A percentile compares a stretch with the other conserved stretches of the same genome.
phyloP scores from a whole-genome alignment of 2,113 vertebrate species.

The Lutjanus erythropterus region DNA sequence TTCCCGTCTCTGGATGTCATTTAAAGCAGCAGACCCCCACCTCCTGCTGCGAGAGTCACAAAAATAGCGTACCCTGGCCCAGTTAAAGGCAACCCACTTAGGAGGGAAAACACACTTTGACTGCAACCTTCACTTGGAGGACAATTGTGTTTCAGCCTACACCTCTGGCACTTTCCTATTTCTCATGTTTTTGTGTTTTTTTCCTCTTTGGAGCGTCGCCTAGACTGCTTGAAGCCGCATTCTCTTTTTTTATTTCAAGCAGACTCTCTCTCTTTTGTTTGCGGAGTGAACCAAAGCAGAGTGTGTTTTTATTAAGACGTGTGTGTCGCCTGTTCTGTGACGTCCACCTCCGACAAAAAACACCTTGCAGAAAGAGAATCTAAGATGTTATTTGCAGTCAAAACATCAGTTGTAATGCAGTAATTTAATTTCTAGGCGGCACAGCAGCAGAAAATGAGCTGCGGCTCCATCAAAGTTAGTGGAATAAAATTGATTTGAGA shows the following conservation, averaged over 20 bases:
- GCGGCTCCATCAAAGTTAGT: neutral
- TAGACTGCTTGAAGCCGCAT: slow-evolving; percentile 3
- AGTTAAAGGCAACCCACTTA: slow-evolving; percentile 71
- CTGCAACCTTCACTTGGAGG: slow-evolving; percentile 65
- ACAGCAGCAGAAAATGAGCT: neutral
- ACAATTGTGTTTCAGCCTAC: neutral
- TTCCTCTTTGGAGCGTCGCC: neutral
- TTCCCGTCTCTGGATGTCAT: slow-evolving; percentile 17
- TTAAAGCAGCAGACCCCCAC: slow-evolving; percentile 36
- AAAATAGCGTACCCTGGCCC: slow-evolving; percentile 74
- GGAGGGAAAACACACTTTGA: slow-evolving; percentile 43
- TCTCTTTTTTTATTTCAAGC: neutral
- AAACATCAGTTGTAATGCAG: neutral
- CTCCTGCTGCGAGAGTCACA: slow-evolving; percentile 35
- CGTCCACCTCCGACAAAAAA: neutral
- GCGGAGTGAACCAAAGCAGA: slow-evolving; percentile 14
- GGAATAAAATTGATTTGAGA: neutral
- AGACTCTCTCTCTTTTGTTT: neutral
- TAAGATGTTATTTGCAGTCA: neutral
- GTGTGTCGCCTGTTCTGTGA: neutral
- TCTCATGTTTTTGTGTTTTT: slow-evolving; percentile 10
- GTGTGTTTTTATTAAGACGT: neutral
- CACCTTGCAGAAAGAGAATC: too few species aligned
- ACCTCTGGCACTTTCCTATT: slow-evolving; percentile 14
- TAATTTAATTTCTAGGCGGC: neutral